These are phyloP conservation scores for Aplysina aerophoba DNA, from an alignment of 37 sponge, comb jelly and placozoan species.

Conservation along the genomic window DNA sequence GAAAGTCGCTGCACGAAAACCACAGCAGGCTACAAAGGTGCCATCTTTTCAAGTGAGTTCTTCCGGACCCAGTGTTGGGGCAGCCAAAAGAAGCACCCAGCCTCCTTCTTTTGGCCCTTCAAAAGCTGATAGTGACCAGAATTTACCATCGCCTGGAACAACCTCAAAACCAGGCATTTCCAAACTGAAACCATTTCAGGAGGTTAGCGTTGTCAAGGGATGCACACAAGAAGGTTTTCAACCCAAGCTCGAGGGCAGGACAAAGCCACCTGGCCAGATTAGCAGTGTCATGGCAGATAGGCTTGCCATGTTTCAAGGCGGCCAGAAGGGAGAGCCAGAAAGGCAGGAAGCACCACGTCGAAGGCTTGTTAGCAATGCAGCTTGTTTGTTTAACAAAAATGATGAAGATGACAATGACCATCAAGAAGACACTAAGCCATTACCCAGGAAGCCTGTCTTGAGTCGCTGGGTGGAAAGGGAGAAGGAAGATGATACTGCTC, in stretches of 20 bases:
- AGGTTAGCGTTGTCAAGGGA: not conserved
- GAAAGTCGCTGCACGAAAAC: not conserved
- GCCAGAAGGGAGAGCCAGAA: conserved; percentile 1
- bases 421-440: not conserved
- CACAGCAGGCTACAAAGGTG: not conserved
- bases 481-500: not conserved
- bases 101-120: not conserved
- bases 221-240: not conserved
- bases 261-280: not conserved
- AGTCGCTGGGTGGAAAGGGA: not conserved
- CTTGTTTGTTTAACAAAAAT: conserved; percentile 1
- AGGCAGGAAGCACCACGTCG: conserved; percentile 11
- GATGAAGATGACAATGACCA: not conserved
- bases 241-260: not conserved
- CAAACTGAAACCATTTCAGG: no score
- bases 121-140: not conserved
- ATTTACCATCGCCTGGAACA: no score
- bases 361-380: not conserved
- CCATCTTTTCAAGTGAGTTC: not conserved
- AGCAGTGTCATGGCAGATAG: not conserved
- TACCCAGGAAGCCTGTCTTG: not conserved
- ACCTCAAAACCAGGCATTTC: no score
- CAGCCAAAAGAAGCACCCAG: not conserved
- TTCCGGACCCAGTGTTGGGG: no score
- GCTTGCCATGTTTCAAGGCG: conserved; percentile 52